Conservation (phyloP, 2,888 invertebrate species). For the Aspidapion aeneum region DNA sequence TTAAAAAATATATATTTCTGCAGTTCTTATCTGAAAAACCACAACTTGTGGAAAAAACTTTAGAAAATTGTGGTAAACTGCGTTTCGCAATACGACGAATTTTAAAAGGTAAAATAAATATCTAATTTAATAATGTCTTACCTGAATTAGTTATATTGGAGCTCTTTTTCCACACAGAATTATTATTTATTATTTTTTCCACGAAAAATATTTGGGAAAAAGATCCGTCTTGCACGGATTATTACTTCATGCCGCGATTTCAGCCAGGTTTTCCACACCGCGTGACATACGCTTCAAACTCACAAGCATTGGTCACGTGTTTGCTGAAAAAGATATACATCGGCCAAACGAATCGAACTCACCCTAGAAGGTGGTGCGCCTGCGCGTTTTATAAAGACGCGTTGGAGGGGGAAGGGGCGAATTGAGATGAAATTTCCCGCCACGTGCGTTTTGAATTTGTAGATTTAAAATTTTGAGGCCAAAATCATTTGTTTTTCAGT, state of each 20-base stretch:
- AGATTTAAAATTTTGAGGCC: background rate
- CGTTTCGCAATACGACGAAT: background rate
- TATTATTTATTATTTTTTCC: background rate
- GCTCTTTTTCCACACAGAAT: background rate
- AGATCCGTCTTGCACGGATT: background rate
- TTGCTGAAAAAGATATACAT: no score
- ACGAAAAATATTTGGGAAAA: no score
- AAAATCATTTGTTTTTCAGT: no score
- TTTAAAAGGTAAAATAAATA: background rate
- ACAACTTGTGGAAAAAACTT: background rate
- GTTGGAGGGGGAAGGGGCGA: constrained; percentile 12
- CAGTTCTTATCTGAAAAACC: background rate
- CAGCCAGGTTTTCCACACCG: no score
- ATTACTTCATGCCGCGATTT: background rate
- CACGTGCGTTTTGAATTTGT: background rate
- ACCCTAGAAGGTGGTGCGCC: constrained; percentile 12
- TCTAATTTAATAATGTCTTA: background rate
- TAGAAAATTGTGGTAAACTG: background rate
- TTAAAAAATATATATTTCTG: background rate
- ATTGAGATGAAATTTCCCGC: constrained; percentile 19
- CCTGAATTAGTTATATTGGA: background rate
- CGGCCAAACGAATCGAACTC: constrained; percentile 2
- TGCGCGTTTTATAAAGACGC: constrained; percentile 6
- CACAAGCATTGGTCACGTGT: no score
- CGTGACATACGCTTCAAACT: no score